Conservation (phyloP, 2,797 vertebrate species). For the Manis javanica region DNA sequence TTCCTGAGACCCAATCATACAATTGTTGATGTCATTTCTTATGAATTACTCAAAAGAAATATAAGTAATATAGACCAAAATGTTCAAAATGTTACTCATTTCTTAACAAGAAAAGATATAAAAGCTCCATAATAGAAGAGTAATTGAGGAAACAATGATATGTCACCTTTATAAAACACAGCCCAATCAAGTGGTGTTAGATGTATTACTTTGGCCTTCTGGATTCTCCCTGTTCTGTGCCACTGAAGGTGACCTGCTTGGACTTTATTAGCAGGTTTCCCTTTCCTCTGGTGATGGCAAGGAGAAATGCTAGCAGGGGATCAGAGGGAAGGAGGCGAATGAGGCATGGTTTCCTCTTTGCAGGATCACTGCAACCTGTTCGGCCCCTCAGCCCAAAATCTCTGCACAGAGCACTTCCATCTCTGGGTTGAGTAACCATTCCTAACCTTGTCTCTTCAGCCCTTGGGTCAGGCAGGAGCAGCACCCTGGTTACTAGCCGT, state of each 20-base stretch:
- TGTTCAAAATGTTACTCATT: background rate
- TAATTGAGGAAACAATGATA: background rate
- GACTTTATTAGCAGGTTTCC: background rate
- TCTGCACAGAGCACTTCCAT: background rate
- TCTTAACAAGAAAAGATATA: background rate
- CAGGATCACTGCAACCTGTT: background rate
- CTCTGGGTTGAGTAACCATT: background rate
- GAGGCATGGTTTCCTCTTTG: background rate
- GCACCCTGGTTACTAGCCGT: background rate
- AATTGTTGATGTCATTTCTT: conserved; percentile 28
- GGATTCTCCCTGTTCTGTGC: background rate
- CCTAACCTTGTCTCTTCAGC: background rate
- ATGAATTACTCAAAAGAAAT: conserved; percentile 42
- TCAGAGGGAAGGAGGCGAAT: background rate
- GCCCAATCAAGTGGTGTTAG: background rate
- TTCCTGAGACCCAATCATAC: background rate
- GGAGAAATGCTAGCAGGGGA: background rate
- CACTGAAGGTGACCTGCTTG: background rate
- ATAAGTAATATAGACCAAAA: background rate
- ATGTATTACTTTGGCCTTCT: background rate
- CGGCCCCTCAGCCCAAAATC: background rate
- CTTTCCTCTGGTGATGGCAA: background rate
- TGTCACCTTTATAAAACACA: background rate
- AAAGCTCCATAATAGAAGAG: background rate
- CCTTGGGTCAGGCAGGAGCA: background rate